These are phyloP conservation scores for Prunella fulvescens DNA, from an alignment of 2,113 vertebrate genomes.

Conservation along the genomic window DNA sequence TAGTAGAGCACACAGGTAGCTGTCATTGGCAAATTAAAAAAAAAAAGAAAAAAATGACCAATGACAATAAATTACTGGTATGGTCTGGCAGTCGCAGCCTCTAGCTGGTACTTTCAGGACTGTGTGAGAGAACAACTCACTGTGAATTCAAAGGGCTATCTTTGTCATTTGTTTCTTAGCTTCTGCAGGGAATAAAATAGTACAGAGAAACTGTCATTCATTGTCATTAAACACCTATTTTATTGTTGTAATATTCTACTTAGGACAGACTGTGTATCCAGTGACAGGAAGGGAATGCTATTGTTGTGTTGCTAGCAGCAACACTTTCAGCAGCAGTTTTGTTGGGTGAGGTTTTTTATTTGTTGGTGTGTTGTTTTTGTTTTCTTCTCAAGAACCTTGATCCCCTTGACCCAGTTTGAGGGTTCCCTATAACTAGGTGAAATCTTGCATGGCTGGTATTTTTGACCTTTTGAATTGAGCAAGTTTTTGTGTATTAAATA, in stretches of 20 bases:
- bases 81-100: neutral
- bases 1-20: neutral
- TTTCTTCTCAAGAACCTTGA: neutral
- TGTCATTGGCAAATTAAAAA: neutral
- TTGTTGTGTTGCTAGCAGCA: neutral
- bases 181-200: neutral
- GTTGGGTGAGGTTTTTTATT: neutral
- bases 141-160: neutral
- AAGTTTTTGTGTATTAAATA: neutral
- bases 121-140: neutral
- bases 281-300: neutral
- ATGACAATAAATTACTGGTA: neutral
- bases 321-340: neutral
- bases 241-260: neutral
- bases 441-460: neutral
- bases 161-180: neutral
- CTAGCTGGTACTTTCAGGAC: neutral
- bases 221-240: neutral
- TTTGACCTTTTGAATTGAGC: neutral
- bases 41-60: neutral
- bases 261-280: neutral
- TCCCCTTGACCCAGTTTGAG: neutral
- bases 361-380: neutral
- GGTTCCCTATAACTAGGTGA: neutral
- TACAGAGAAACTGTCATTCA: neutral